Base-by-base conservation (phyloP, 1,140 invertebrate species). In the Hycleus cichorii region DNA sequence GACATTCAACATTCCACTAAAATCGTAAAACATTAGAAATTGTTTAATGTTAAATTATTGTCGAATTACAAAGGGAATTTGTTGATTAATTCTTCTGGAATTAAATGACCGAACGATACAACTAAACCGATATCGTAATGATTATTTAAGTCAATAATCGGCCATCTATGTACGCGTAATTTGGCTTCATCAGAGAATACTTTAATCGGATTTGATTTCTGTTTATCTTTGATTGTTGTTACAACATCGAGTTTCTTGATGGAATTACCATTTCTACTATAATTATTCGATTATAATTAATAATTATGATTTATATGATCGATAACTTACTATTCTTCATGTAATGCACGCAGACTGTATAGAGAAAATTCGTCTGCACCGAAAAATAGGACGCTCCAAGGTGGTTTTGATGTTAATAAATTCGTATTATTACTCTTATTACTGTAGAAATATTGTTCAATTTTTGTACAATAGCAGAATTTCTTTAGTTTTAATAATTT, bases 1-100 rank as follows among this genome's bases (percentile, higher is more conserved):
- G 1, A 97, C 84, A 80, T 95, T 95, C 40, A 94, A 76, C 77
- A 94, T 91, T 10, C 94, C 94, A 74, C 91, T 94, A 26, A 25
- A 51, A 57, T 12, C 18, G 1, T 40, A 51, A 1, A n/a, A 39
- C 10, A 24, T n/a, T 32, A 53, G 12, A 38, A 39, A 24, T 24
- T 2, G 39, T 8, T 8, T 39, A 54, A 54, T 44, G 4, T 27
- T n/a, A 39, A 75, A 9, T 47, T 12, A 47, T 27, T 25, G 26
- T 2, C 5, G 6, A 39, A 77, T 78, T 77, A 85, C 80, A 82
- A 63, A 39, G 82, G 80, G 73, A 88, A 86, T 27, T 75, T 71
- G 44, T 81, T 71, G 27, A 89, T 88, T 2, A 88, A 73, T 10
- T 71, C 52, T 53, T 76, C 66, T 3, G 86, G 84, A 69, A 89